Evolutionary conservation across 2,113 vertebrate species (phyloP).

Genomic region (Platichthys stellatus): DNA sequence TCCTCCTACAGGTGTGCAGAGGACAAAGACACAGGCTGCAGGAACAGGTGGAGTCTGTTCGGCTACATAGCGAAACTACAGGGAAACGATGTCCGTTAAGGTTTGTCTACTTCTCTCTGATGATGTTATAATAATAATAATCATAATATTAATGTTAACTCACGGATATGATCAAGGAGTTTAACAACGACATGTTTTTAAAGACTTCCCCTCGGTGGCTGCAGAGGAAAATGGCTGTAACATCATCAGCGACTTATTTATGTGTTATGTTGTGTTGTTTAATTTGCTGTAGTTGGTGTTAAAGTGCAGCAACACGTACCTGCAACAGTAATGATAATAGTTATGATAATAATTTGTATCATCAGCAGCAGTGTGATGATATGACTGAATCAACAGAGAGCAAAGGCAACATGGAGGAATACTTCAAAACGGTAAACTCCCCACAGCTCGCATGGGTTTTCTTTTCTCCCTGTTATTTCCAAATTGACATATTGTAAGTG

Average conservation of each 20-base stretch:
- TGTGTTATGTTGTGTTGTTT: too few relatives aligned
- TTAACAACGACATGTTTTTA: too few relatives aligned
- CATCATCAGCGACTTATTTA: background rate
- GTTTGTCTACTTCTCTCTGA: background rate
- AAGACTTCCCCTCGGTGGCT: background rate
- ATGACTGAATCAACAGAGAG: conserved; percentile 77
- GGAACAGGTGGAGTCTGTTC: background rate
- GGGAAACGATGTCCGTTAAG: background rate
- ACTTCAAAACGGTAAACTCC: conserved; percentile 89
- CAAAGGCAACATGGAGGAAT: conserved; percentile 88
- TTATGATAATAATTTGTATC: background rate
- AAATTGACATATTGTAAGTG: background rate
- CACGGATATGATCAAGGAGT: too few relatives aligned
- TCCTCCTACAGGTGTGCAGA: background rate
- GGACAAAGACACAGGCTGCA: background rate
- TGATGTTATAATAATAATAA: background rate
- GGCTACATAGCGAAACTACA: too few relatives aligned
- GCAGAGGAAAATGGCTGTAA: background rate
- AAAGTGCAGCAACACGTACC: too few relatives aligned
- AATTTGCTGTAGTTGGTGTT: too few relatives aligned
- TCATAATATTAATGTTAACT: background rate
- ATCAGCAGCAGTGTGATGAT: conserved; percentile 63
- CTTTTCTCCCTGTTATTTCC: background rate
- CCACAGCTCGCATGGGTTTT: background rate
- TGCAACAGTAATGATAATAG: too few relatives aligned